Conservation (phyloP, 2,113 vertebrate species). For the Uria aalge region DNA sequence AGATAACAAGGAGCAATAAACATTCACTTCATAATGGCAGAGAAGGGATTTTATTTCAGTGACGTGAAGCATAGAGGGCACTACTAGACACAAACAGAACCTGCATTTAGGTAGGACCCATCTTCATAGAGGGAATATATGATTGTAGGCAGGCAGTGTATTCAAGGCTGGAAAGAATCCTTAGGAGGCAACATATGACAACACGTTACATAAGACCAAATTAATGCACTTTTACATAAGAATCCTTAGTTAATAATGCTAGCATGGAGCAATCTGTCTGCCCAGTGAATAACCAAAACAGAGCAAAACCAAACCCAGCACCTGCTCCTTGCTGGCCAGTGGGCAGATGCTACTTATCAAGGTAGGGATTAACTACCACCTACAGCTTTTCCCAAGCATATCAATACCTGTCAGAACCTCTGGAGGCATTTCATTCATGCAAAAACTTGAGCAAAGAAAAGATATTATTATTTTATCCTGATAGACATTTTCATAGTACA, state of each 20-base stretch:
- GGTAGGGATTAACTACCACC: neutral
- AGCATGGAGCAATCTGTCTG: neutral
- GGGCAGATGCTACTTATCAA: neutral
- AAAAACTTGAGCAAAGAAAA: neutral
- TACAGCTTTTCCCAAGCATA: neutral
- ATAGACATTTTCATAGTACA: neutral
- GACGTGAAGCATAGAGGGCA: neutral
- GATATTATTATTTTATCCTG: neutral
- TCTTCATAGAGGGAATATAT: neutral
- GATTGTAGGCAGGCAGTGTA: neutral
- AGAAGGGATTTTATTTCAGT: neutral
- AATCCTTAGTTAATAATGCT: neutral
- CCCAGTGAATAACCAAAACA: neutral
- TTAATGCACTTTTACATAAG: neutral
- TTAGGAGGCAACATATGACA: neutral
- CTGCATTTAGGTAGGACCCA: neutral
- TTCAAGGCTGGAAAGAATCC: neutral
- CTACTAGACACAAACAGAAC: neutral
- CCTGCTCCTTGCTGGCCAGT: neutral
- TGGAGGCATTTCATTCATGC: neutral
- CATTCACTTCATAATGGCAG: neutral
- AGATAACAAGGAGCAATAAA: neutral
- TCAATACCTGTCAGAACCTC: neutral
- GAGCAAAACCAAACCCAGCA: neutral
- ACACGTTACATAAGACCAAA: neutral